These are phyloP conservation scores for Vanessa cardui DNA, from an alignment of 2,888 invertebrate species.

Conservation along the genomic window DNA sequence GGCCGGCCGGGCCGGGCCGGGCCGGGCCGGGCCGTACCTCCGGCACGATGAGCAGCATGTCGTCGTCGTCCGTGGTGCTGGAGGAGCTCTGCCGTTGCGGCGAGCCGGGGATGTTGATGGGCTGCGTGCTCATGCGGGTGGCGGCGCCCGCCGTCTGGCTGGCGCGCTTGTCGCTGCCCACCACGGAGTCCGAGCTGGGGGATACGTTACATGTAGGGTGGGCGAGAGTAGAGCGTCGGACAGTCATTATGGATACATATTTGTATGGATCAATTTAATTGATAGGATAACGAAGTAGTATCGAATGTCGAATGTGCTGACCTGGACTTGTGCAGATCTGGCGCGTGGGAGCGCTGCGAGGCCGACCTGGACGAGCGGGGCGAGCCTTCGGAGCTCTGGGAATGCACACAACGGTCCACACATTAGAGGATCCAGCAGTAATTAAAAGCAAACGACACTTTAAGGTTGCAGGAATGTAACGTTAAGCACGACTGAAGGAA, in stretches of 20 bases:
- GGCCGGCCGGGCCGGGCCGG: not conserved
- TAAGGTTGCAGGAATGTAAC: too few relatives aligned
- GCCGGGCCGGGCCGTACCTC: constrained; percentile 50
- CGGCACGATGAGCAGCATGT: constrained; percentile 69
- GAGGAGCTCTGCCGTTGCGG: constrained; percentile 75
- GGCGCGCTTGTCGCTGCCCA: constrained; percentile 44
- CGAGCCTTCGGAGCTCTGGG: constrained; percentile 53
- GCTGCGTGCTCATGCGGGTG: constrained; percentile 68
- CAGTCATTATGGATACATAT: too few relatives aligned
- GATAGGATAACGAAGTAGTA: not conserved
- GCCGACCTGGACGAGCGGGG: constrained; percentile 56
- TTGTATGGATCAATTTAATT: not conserved
- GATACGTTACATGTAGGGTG: not conserved
- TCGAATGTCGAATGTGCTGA: constrained; percentile 23
- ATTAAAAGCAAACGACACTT: too few relatives aligned
- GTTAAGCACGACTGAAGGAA: too few relatives aligned
- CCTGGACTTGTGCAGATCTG: constrained; percentile 69
- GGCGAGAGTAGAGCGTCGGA: too few relatives aligned
- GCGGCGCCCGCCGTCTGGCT: constrained; percentile 34
- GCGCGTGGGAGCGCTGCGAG: constrained; percentile 42
- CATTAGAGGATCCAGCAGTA: not conserved
- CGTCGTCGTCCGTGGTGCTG: constrained; percentile 75
- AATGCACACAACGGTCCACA: too few relatives aligned
- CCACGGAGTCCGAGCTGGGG: constrained; percentile 69
- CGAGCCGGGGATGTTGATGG: constrained; percentile 85